Percentiles rank a stretch among this genome's conserved stretches.
Conservation (phyloP, 2,888 invertebrate genomes). For the Syrphus vitripennis region DNA sequence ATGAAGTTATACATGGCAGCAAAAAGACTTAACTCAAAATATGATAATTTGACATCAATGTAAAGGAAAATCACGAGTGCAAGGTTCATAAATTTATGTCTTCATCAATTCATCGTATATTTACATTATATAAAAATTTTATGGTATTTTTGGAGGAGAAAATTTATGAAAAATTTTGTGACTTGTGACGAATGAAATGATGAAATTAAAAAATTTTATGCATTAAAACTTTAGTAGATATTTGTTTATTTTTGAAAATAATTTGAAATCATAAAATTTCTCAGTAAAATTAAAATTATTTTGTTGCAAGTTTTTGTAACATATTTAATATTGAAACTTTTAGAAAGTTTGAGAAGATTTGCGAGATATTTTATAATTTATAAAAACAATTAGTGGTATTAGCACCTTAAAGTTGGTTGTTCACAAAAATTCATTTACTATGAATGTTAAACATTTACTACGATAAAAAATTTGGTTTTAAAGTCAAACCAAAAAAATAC, state of each 20-base stretch:
- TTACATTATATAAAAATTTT: background rate
- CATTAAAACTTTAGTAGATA: background rate
- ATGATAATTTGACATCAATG: background rate
- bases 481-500: no score
- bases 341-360: no score
- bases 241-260: background rate
- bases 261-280: background rate
- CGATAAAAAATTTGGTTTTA: no score
- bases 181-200: background rate
- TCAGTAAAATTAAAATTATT: background rate
- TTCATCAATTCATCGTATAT: no score
- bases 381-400: no score
- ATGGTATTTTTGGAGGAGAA: background rate
- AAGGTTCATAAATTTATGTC: constrained; percentile 25
- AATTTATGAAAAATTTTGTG: constrained; percentile 8
- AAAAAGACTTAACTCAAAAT: background rate
- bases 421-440: no score
- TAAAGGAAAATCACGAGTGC: background rate
- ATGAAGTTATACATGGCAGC: background rate
- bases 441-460: no score
- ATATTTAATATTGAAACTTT: no score
- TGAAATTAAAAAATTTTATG: background rate
- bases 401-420: no score
- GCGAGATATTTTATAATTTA: no score
- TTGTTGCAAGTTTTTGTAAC: background rate